Base-by-base conservation (phyloP, 92 coral and sea anemone species). In the Heteractis magnifica region DNA sequence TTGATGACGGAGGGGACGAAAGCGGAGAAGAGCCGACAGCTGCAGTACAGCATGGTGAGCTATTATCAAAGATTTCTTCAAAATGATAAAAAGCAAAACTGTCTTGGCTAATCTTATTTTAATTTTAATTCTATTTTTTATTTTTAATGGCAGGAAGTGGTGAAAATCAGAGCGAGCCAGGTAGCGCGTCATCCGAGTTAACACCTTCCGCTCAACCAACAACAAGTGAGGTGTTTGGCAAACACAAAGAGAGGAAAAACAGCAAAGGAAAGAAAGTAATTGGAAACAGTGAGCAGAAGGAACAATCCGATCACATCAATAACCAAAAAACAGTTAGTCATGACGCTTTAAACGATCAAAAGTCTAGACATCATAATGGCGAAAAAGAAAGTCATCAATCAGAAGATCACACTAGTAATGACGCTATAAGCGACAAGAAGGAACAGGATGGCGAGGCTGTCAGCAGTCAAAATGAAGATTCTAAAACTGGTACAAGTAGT, bases 161-260 rank as follows among this genome's bases (percentile, higher is more conserved):
- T 44, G 77, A 70, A 12, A 70, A 13, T 18, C 84, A 81, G 58
- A 65, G 53, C 14, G 84, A 70, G 65, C 20, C 84, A 68, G 60
- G 64, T 9, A 81, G 77, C 41, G 65, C 76, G 0, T 51, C 84
- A n/a, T 71, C 84, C 21, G 73, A 23, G 51, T 13, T 0, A 6
- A 20, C 75, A 49, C n/a, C 83, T 49, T 23, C 73, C 73, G 20
- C 73, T 14, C 48, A 23, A 8, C 73, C 44, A 68, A 26, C 73
- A 5, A 68, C 49, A 1, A 68, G 73, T 7, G 75, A 65, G 15
- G 76, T 48, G 53, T 59, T 21, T 59, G 75, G 75, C 1, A 65
- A 80, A 64, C 70, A 80, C 15, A 19, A 65, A 10, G 52, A 80
- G 19, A 81, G 75, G 64, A 48, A 62, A 71, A 65, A 11, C 19